Evolutionary conservation across 2,888 invertebrate genomes (phyloP), one percentile per base, ranked within the genome.

Genomic region (Sinopyrophorus schimmeli): DNA sequence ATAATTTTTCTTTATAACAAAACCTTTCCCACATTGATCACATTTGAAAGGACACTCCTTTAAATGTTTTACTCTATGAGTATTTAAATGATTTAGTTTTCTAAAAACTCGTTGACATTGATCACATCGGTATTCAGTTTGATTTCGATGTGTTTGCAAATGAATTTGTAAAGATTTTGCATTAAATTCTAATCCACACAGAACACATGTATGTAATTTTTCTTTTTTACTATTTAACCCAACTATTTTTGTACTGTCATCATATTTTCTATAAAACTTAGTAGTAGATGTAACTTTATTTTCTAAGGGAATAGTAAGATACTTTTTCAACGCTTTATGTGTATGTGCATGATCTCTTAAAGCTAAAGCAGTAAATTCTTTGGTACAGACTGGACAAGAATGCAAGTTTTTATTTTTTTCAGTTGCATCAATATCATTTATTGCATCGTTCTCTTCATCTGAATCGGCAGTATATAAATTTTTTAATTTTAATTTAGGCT

Each of bases 21-120:
- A 69, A 7, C 65, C 62, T 54, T 68, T 69, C 9, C 57, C 59
- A 38, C 67, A 68, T 7, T 62, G 59, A 9, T 62, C 60, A 42
- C 67, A 68, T 38, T 66, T 63, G 34, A 59, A 69, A 1, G 68
- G 67, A 40, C 55, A 62, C 46, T 68, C 67, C 55, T 66, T 65
- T 32, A 64, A 53, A 57, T 68, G 68, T 40, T 63, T 62, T 1
- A 67, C 53, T 12, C 61, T 51, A 42, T 68, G 68, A 4, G 61
- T 64, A 53, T 66, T 66, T 38, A 68, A 57, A 53, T 67, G 65
- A 47, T 65, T 67, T 35, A 66, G 46, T 56, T 60, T 60, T 46
- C 58, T 64, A 37, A 68, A 69, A 12, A 66, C 61, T 31, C 67
- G 56, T 38, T 58, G 59, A 37, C 67, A 68, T 42, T 65, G 60